Conservation (phyloP, 1,140 invertebrate genomes). For the Hylaeus anthracinus region DNA sequence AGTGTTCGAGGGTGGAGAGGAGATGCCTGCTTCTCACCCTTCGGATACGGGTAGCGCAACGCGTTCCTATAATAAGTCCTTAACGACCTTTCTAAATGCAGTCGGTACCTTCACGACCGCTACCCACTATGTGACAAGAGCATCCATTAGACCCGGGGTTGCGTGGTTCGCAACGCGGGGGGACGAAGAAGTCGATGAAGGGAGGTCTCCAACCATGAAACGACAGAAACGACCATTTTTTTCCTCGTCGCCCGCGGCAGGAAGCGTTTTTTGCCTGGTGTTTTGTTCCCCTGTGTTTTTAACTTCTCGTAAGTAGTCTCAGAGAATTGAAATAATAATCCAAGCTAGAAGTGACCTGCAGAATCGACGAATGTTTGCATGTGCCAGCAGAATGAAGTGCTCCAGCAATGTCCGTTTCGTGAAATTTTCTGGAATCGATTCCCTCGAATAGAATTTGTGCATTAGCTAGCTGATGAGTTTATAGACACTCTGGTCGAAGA, state of each 20-base stretch:
- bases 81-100: conserved; percentile 67
- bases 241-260: conserved; percentile 8
- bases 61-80: conserved; percentile 61
- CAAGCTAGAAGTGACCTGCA: neutral
- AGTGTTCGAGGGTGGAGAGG: conserved; percentile 51
- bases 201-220: conserved; percentile 22
- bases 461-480: too few species aligned
- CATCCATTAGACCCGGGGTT: conserved; percentile 52
- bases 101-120: conserved; percentile 46
- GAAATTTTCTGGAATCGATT: too few species aligned
- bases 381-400: too few species aligned
- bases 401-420: too few species aligned
- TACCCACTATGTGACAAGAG: conserved; percentile 51
- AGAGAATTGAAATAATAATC: conserved; percentile 12
- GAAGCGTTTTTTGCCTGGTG: neutral
- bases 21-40: conserved; percentile 60
- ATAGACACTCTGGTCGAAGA: too few species aligned
- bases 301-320: neutral
- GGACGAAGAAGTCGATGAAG: conserved; percentile 30
- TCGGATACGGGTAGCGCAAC: conserved; percentile 46
- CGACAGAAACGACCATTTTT: conserved; percentile 18
- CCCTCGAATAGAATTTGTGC: too few species aligned
- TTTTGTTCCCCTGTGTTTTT: conserved; percentile 18
- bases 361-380: neutral
- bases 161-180: conserved; percentile 31